Evolutionary conservation across 1,140 invertebrate genomes (phyloP).

Genomic region (Zaprionus camerounensis): DNA sequence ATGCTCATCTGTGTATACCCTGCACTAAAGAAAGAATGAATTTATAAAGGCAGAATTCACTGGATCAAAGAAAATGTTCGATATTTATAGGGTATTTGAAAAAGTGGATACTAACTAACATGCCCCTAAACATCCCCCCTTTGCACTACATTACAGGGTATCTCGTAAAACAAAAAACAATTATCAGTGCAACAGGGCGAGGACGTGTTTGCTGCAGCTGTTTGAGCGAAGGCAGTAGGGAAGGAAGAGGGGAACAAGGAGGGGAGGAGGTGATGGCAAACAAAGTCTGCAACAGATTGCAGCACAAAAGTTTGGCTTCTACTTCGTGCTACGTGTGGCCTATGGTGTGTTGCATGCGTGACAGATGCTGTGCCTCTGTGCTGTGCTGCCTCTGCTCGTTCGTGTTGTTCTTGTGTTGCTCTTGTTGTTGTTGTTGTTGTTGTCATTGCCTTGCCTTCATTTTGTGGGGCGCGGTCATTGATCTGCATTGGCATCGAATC

Average conservation of each 20-base stretch:
- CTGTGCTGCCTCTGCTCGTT: constrained; percentile 2
- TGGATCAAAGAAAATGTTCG: too few species aligned
- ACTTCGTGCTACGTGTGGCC: constrained; percentile 16
- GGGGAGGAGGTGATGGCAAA: not conserved
- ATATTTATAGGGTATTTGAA: too few species aligned
- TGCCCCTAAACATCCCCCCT: too few species aligned
- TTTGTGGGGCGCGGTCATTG: constrained; percentile 56
- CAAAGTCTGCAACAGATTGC: constrained; percentile 69
- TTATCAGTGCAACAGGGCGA: constrained; percentile 17
- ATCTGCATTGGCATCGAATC: constrained; percentile 34
- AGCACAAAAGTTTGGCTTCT: constrained; percentile 58
- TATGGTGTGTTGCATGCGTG: constrained; percentile 36
- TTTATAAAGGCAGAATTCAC: too few species aligned
- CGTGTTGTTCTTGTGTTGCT: not conserved
- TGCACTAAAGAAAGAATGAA: too few species aligned
- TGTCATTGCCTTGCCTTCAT: constrained; percentile 26
- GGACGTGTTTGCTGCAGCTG: constrained; percentile 9
- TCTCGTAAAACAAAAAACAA: constrained; percentile 25
- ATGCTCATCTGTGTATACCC: not conserved
- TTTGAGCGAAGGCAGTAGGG: not conserved
- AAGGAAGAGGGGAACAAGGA: not conserved
- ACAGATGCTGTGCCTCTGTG: constrained; percentile 55
- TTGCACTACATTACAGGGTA: constrained; percentile 14
- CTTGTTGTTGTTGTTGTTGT: not conserved
- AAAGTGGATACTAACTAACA: too few species aligned